Evolutionary conservation across 1,140 invertebrate genomes (phyloP).

Genomic region (Carposina sasakii): DNA sequence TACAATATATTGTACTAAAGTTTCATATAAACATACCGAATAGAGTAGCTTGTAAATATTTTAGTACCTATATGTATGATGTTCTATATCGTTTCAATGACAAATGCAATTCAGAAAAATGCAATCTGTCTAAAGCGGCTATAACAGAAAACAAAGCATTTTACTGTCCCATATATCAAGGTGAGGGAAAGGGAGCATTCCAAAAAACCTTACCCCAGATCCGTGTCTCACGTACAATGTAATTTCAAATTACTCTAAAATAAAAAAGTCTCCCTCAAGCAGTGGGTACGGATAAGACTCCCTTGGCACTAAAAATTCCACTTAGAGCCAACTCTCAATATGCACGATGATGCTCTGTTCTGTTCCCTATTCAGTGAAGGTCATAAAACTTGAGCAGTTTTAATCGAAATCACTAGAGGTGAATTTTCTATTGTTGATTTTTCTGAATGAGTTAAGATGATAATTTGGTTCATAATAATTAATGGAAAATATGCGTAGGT

Average conservation of each 20-base stretch:
- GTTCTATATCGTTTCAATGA: too few relatives aligned
- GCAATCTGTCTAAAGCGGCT: too few relatives aligned
- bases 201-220: slow-evolving; percentile 57
- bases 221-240: slow-evolving; percentile 65
- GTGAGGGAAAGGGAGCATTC: slow-evolving; percentile 25
- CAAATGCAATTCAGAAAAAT: too few relatives aligned
- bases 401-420: slow-evolving; percentile 60
- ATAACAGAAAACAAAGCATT: slow-evolving; percentile 34
- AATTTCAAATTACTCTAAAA: slow-evolving; percentile 72
- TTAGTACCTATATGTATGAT: too few relatives aligned
- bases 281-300: slow-evolving; percentile 52
- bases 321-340: slow-evolving; percentile 63
- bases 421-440: too few relatives aligned
- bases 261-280: slow-evolving; percentile 59
- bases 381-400: slow-evolving; percentile 63
- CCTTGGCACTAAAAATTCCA: slow-evolving; percentile 64
- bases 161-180: too few relatives aligned
- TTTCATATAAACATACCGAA: too few relatives aligned
- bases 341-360: slow-evolving; percentile 35
- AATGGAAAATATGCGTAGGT: too few relatives aligned
- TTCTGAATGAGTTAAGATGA: too few relatives aligned
- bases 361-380: slow-evolving; percentile 35
- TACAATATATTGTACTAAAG: too few relatives aligned
- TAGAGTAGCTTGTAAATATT: too few relatives aligned
- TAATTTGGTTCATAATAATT: too few relatives aligned